Base-by-base conservation (phyloP, 2,888 invertebrate genomes). In the Thysanoteuthis rhombus region DNA sequence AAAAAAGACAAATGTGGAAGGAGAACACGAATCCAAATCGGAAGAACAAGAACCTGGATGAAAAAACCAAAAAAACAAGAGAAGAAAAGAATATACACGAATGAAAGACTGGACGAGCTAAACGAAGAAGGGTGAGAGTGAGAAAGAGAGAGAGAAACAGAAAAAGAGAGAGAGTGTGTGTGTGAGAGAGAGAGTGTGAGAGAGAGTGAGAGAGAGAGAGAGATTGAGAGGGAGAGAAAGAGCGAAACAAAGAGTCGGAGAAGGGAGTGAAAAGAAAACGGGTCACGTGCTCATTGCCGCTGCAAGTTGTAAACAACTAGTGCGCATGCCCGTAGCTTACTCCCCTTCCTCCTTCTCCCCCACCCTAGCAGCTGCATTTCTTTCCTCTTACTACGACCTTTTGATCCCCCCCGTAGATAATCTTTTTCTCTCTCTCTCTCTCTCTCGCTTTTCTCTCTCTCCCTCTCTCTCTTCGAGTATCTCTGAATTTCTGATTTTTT, bases 281-380 rank as follows among this genome's bases (percentile, higher is more conserved):
- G 75, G 75, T 75, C 75, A 75, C 75, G 75, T 75, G 75, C 75
- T 75, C 36, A 75, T 75, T 75, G 75, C 75, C 36, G 75, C 75
- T 75, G 75, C 75, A 75, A 75, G 75, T 75, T 75, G 75, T 75
- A 75, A 75, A 75, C 75, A 75, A 75, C 75, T 75, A 75, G 75
- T 75, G 75, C 75, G 75, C 75, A 75, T 75, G 75, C 75, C 36
- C 75, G n/a, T 75, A 75, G 75, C 36, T 75, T 75, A n/a, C 75
- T 16, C 75, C 75, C 16, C n/a, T 36, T 75, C n/a, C 75, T 36
- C n/a, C 19, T n/a, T 16, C 75, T 12, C 4, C 25, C 28, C n/a
- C n/a, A n/a, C n/a, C 75, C n/a, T 75, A 6, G n/a, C 75, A 75
- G 4, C 75, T 75, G 75, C 75, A 75, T 75, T 75, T 75, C 75